Base-by-base conservation (phyloP, 2,888 invertebrate species). In the Drosophila mayaguana region DNA sequence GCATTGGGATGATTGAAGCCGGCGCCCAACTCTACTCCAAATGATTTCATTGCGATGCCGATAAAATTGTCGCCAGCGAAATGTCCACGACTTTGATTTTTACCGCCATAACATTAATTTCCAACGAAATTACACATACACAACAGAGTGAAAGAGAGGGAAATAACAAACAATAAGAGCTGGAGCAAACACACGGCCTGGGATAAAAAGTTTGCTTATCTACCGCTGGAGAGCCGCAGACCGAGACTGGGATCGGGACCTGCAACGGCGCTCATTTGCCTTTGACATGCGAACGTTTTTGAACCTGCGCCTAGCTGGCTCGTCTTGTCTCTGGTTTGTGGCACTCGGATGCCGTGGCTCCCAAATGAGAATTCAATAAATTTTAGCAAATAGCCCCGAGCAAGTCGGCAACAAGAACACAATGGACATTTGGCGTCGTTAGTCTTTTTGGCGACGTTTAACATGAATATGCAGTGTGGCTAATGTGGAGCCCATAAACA, bases 401-500 rank as follows among this genome's bases (percentile, higher is more conserved):
- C 73, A 77, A 57, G 69, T 25, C 25, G 4, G n/a, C 12, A 18
- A 42, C 18, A 42, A 11, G 71, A 72, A 66, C 79, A 82, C 81
- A 86, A 89, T 88, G 74, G 86, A 75, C 73, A 68, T 75, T 79
- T 76, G 75, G 68, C 62, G 78, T 80, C 83, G 81, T 84, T 83
- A 85, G 80, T 87, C 86, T 87, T 87, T 77, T 84, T 81, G 81
- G 81, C 83, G 90, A 83, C 86, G 80, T 81, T 80, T 81, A 88
- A 91, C 91, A 91, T 91, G 91, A 91, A 91, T 91, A 91, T 91
- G 89, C 91, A 89, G 91, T 88, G 88, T 90, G 83, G 89, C 91
- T 91, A 91, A 91, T 91, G 90, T 84, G 86, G 89, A 85, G 87
- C 88, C 89, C 90, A 88, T 91, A 90, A 91, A 91, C 91, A 91